Evolutionary conservation across 2,113 vertebrate species (phyloP).

Genomic region (Archilochus colubris): DNA sequence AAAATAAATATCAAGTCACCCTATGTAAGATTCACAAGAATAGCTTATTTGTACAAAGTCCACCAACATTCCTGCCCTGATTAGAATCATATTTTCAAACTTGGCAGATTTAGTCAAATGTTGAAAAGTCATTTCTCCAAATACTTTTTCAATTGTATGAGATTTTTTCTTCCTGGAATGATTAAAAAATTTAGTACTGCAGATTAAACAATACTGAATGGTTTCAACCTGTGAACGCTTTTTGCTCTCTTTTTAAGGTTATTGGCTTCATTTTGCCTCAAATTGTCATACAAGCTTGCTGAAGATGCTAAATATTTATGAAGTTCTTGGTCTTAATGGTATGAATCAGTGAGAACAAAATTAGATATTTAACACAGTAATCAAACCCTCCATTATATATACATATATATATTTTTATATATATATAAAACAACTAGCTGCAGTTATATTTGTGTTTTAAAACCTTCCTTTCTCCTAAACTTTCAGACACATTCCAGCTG

Average conservation of each 20-base stretch:
- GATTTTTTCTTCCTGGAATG: background rate
- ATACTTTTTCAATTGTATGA: background rate
- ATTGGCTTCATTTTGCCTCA: constrained; percentile 27
- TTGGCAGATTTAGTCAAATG: background rate
- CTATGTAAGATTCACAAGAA: background rate
- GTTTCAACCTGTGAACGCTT: constrained; percentile 20
- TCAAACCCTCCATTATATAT: background rate
- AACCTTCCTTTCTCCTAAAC: background rate
- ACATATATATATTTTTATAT: background rate
- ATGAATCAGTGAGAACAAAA: constrained; percentile 24
- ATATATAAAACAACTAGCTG: background rate
- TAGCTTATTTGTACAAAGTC: background rate
- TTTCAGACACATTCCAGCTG: background rate
- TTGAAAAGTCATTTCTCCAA: constrained; percentile 5
- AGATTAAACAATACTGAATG: constrained; percentile 8
- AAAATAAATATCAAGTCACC: background rate
- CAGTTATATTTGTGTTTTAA: background rate
- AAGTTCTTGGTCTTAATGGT: background rate
- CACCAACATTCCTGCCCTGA: background rate
- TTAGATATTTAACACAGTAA: constrained; percentile 23
- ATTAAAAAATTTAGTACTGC: constrained; percentile 13
- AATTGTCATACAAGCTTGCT: constrained; percentile 16
- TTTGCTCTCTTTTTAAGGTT: constrained; percentile 1
- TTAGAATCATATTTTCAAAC: background rate
- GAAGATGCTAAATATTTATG: constrained; percentile 45